Evolutionary conservation across 23 tunicate genomes (phyloP), one percentile per base, ranked within the genome.

Genomic region (Ascidia mentula): DNA sequence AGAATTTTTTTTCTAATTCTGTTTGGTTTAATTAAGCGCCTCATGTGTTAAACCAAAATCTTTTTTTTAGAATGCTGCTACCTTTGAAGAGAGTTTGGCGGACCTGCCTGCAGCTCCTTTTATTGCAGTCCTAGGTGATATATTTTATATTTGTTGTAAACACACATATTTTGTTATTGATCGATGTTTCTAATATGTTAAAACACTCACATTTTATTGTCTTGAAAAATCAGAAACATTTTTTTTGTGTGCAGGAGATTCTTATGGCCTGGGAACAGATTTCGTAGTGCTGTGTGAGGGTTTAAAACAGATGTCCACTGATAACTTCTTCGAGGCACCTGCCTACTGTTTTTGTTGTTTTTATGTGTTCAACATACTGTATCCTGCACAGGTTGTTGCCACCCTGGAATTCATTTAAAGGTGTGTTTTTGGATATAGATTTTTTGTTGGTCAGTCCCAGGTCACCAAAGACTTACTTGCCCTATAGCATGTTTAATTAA

Each of bases 361-460:
- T 31, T 71, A 71, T 71, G 39, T 71, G 9, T 71, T 20, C 74
- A 71, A 71, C 74, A 71, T 71, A 36, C 36, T 28, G 34, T 71
- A 71, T 18, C 74, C 39, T 34, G 7, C 4, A 28, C 38, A 71
- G 39, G 74, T 36, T 34, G 74, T 71, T 5, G 74, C 74, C 38
- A 71, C 74, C 38, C 39, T 71, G 39, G 74, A 71, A 71, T 71
- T 71, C 32, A 71, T 71, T 71, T 36, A 71, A 36, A 71, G 74
- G 74, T 71, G 32, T 3, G 74, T 34, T 22, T 5, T 7, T 36
- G n/a, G n/a, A n/a, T n/a, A n/a, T 6, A 71, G 39, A 12, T 69
- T 13, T 69, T 42, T 42, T 42, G 12, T 42, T 42, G 15, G 15
- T 42, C 53, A 42, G 53, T n/a, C n/a, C n/a, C n/a, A n/a, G n/a